Base-by-base conservation (phyloP, 2,888 invertebrate genomes). In the Cataglyphis rosenhaueri region DNA sequence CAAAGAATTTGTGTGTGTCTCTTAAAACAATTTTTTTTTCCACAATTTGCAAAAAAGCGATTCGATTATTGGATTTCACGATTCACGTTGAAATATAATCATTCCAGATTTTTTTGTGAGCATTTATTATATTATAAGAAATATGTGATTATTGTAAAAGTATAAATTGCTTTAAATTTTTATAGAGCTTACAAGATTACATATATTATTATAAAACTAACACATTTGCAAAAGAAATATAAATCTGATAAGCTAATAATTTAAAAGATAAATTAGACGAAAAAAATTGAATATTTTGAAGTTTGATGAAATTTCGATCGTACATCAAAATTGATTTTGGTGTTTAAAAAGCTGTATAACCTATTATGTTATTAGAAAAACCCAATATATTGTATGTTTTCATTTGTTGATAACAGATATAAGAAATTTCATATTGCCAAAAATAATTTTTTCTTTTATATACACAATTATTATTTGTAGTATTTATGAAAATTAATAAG, bases 291-390 rank as follows among this genome's bases (percentile, higher is more conserved):
- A 48, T 29, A 68, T 52, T 10, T 68, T 32, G 10, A 48, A 66
- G 5, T 38, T 21, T 0, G 1, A 64, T 21, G 38, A 12, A 15
- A 59, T 29, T 59, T 15, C 75, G 64, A 91, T 91, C 90, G 91
- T 52, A 52, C n/a, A 8, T 52, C 2, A n/a, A 18, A 18, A 89
- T 91, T 91, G 88, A 88, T 89, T 92, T 90, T 91, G 91, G 91
- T 91, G 85, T 86, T 82, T 90, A 82, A 84, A 73, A 78, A 73
- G 66, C 29, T 85, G 85, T 90, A 88, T 90, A 88, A 91, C 90
- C 90, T 90, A 41, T 41, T 12, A 12, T 55, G 81, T 70, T 48
- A 35, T 35, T 35, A 21, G 32, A 52, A 52, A 48, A 15, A 41
- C 32, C 35, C 1, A 52, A 48, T 15, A 29, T 55, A n/a, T 70